Evolutionary conservation across 2,888 invertebrate genomes (phyloP), one percentile per base, ranked within the genome.

Genomic region (Acleris literana): DNA sequence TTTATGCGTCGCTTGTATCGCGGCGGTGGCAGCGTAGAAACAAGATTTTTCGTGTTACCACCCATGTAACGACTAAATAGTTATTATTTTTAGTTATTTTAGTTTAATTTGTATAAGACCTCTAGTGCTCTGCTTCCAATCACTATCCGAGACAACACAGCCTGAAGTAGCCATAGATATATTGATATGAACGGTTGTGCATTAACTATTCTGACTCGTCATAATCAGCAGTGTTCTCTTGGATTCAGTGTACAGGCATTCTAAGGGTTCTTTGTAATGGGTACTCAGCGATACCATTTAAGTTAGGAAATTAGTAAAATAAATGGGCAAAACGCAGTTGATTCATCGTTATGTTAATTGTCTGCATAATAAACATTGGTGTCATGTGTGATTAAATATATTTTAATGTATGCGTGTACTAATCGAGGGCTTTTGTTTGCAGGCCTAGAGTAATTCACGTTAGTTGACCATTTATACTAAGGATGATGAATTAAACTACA

Each of bases 401-500:
- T 29, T 61, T 61, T 46, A 57, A 61, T 66, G 56, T 61, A 59
- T 49, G 46, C 57, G 54, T 63, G 61, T 61, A 64, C 58, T 61
- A 55, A 57, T 69, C 57, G 49, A 39, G 49, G 61, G 61, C 58
- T 74, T 80, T 80, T 80, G 73, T 85, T 88, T 90, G 80, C 88
- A 85, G 87, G 87, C 84, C 83, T 90, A 88, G 85, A 81, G 78
- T 86, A 86, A 85, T 83, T 85, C 80, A 83, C 75, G 81, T 68
- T 86, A 86, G 83, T 82, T 82, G 83, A 87, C 83, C 83, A 86
- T 85, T 84, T 83, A 83, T 83, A 83, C 80, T 85, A 87, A 83
- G 80, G 77, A 86, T 83, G 77, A 86, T 83, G 76, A 85, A 86
- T 82, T 83, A 80, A 80, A 82, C 82, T 81, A 84, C 81, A 87